Conservation (phyloP, 1,140 invertebrate genomes). For the Trichogramma pretiosum region DNA sequence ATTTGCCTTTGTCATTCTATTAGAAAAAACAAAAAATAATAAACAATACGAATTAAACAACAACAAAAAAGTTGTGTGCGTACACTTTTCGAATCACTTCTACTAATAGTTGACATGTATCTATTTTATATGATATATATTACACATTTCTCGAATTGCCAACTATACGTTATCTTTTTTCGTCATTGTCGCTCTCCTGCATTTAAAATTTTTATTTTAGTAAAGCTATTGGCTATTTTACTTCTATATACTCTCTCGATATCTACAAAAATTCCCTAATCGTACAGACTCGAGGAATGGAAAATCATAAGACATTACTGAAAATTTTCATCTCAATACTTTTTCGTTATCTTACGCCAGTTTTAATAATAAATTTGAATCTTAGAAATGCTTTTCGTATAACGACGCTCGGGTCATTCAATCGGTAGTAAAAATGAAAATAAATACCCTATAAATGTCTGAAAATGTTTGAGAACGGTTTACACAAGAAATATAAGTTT, state of each 20-base stretch:
- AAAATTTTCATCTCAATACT: neutral
- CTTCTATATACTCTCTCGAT: slow-evolving; percentile 37
- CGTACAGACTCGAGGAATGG: slow-evolving; percentile 35
- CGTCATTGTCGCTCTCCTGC: slow-evolving; percentile 5
- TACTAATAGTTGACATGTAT: too few relatives aligned
- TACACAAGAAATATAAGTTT: slow-evolving; percentile 2
- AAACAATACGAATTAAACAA: too few relatives aligned
- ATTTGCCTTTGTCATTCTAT: too few relatives aligned
- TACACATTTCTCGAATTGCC: slow-evolving; percentile 20
- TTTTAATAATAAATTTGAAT: too few relatives aligned
- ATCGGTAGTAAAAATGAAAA: neutral
- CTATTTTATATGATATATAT: slow-evolving; percentile 24
- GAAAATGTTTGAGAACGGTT: neutral
- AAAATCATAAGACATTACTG: slow-evolving; percentile 31
- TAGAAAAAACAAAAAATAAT: too few relatives aligned
- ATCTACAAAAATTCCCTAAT: slow-evolving; percentile 44
- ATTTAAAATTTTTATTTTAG: slow-evolving; percentile 33
- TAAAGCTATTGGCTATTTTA: slow-evolving; percentile 43
- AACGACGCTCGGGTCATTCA: slow-evolving; percentile 1
- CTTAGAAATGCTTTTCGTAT: slow-evolving; percentile 7
- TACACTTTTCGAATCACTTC: too few relatives aligned
- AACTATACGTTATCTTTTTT: slow-evolving; percentile 10
- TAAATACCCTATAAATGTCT: too few relatives aligned
- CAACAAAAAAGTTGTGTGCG: too few relatives aligned
- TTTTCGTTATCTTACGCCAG: too few relatives aligned